Base-by-base conservation (phyloP, 2,888 invertebrate species). In the Agrilus cyanescens region DNA sequence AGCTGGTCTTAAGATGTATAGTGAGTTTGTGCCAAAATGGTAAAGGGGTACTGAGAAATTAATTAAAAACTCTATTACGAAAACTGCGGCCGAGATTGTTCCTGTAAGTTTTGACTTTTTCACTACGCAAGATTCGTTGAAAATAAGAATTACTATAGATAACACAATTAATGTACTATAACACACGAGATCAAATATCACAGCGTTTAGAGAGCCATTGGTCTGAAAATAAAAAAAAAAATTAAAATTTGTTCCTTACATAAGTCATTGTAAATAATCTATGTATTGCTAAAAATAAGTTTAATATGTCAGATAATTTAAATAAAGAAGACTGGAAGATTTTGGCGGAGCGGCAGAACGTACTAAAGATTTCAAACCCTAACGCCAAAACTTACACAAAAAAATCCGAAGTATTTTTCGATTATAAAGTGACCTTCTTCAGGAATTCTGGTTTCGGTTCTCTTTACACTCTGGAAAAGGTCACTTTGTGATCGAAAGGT, bases 41-140 rank as follows among this genome's bases (percentile, higher is more conserved):
- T 75, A 82, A 40, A 82, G 69, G 18, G 82, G 78, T 12, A 85
- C 65, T 2, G 73, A 70, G 16, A 83, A 65, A 62, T 86, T 85
- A 67, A 71, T 57, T 59, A 71, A 49, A 40, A 70, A 64, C 7
- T 46, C 35, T 13, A n/a, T 44, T 5, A 60, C 47, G 47, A 69
- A 59, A 40, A 64, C 61, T 30, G 62, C 13, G 40, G 68, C 62
- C 3, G 72, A 68, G n/a, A 68, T 52, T 32, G 64, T 50, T 16
- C 69, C 61, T 16, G 69, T 40, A 12, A 57, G 37, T 20, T 47
- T 43, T 3, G 53, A 46, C 33, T 50, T 43, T n/a, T 45, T 40
- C 43, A 54, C 54, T 7, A 56, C 51, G 50, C 53, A 54, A 38
- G 61, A 64, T 46, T 74, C 71, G 34, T 69, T 66, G 48, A 70